Base-by-base conservation (phyloP, 1,140 invertebrate species). In the Nixonia krombeini region DNA sequence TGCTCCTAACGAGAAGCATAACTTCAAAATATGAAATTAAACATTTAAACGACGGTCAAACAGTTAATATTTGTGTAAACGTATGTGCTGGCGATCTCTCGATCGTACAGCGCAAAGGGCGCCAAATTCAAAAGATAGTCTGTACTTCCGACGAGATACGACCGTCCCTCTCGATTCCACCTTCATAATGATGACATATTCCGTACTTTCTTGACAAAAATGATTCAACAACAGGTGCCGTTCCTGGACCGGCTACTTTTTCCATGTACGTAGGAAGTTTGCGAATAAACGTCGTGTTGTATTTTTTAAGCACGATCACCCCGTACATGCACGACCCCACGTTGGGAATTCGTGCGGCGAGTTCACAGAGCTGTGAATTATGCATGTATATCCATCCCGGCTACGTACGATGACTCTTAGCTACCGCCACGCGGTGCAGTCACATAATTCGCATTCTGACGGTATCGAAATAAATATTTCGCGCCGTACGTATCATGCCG, bases 351-450 rank as follows among this genome's bases (percentile, higher is more conserved):
- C 59, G 66, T 47, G 66, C 66, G 66, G 66, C 62, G 61, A 70
- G 52, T 57, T 57, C 66, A 59, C 59, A 70, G 64, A 70, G 67
- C 67, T 55, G 59, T 70, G 61, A 70, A 70, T 65, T 70, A 70
- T 70, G 67, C 57, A 45, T 51, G 57, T 35, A 45, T 21, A 29
- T 49, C 52, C 42, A 70, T 65, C 56, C 52, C 59, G 42, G 45
- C 29, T 47, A 35, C 16, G 31, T 40, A 56, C 37, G 42, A 47
- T 46, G 59, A 51, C 50, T 70, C 59, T 64, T 28, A 31, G 68
- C 68, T 70, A 70, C 68, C 62, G 57, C 68, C 33, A 41, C 52
- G 46, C 29, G 33, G 37, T 23, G 50, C 63, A 52, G 46, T 44
- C 61, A 37, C 67, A 70, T 70, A 57, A 70, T 61, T 70, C 61